Percentiles rank a stretch among this genome's conserved stretches.
These are phyloP conservation scores for Callionymus lyra DNA, from an alignment of 2,113 vertebrate species.

Conservation along the genomic window DNA sequence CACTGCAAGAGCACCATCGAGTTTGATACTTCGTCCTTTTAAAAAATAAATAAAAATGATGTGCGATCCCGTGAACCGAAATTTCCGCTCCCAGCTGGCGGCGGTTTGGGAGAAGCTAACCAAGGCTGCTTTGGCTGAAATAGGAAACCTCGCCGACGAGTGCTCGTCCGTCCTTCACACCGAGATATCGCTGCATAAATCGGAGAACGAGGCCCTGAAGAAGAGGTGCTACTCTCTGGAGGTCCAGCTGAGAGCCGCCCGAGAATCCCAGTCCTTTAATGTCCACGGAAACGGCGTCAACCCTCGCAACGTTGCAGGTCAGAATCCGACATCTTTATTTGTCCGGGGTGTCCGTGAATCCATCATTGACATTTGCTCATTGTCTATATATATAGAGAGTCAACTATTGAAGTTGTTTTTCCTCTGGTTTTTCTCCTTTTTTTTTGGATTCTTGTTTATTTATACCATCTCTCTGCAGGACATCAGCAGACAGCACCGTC, in stretches of 20 bases:
- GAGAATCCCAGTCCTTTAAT: constrained; percentile 38
- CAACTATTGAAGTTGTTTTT: too few species aligned
- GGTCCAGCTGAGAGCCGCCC: constrained; percentile 59
- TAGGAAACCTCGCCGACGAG: constrained; percentile 63
- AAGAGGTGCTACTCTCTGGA: constrained; percentile 62
- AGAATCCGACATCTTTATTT: neutral
- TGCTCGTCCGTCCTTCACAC: constrained; percentile 58
- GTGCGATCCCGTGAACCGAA: constrained; percentile 48
- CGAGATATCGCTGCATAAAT: constrained; percentile 64
- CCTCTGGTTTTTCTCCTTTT: too few species aligned
- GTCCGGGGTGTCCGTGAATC: neutral
- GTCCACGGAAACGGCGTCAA: constrained; percentile 24
- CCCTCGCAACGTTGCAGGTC: constrained; percentile 38
- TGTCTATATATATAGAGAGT: too few species aligned
- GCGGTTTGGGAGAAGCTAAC: constrained; percentile 61
- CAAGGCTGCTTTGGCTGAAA: constrained; percentile 60
- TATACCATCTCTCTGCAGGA: constrained; percentile 24
- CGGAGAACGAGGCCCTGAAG: constrained; percentile 66
- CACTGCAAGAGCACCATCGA: neutral
- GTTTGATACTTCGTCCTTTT: constrained; percentile 3
- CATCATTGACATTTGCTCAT: too few species aligned
- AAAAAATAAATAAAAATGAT: too few species aligned
- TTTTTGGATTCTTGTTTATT: too few species aligned
- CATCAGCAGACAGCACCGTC: constrained; percentile 43
- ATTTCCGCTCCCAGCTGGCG: constrained; percentile 60